Conservation (phyloP, 2,888 invertebrate genomes). For the Dyspetes luteomarginatus region DNA sequence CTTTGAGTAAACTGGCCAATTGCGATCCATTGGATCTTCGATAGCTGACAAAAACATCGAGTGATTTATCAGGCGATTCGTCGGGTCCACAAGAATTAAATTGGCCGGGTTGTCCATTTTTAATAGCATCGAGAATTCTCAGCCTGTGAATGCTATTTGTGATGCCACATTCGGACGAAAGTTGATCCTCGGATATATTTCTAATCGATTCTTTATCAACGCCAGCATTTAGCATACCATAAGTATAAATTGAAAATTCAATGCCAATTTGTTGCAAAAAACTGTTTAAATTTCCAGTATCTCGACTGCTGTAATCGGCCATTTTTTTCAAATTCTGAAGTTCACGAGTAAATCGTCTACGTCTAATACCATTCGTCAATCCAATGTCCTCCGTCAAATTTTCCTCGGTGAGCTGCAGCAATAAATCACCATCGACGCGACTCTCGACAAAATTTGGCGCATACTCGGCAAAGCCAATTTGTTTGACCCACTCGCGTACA, state of each 20-base stretch:
- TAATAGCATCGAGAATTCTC: slow-evolving; percentile 94
- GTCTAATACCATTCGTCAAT: slow-evolving; percentile 95
- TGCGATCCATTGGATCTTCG: slow-evolving; percentile 98
- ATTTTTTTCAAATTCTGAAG: slow-evolving; percentile 96
- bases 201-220: slow-evolving; percentile 95
- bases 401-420: slow-evolving; percentile 95
- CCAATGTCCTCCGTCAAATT: slow-evolving; percentile 97
- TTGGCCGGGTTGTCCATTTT: slow-evolving; percentile 83
- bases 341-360: slow-evolving; percentile 96
- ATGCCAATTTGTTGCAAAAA: slow-evolving; percentile 93
- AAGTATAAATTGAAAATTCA: slow-evolving; percentile 98
- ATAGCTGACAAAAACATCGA: slow-evolving; percentile 99
- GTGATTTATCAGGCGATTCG: slow-evolving; percentile 93
- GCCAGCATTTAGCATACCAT: slow-evolving; percentile 97
- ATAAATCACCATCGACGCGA: slow-evolving; percentile 97
- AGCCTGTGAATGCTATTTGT: slow-evolving; percentile 97
- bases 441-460: slow-evolving; percentile 94
- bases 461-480: slow-evolving; percentile 96
- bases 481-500: slow-evolving; percentile 98
- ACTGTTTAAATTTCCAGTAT: slow-evolving; percentile 94
- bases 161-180: slow-evolving; percentile 95
- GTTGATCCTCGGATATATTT: slow-evolving; percentile 95
- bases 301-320: slow-evolving; percentile 98
- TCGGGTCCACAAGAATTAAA: slow-evolving; percentile 80
- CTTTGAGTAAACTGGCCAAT: slow-evolving; percentile 96